Percentiles rank a stretch among this genome's conserved stretches.
Evolutionary conservation across 1,140 invertebrate genomes (phyloP).

Genomic region (Drosophila repletoides): DNA sequence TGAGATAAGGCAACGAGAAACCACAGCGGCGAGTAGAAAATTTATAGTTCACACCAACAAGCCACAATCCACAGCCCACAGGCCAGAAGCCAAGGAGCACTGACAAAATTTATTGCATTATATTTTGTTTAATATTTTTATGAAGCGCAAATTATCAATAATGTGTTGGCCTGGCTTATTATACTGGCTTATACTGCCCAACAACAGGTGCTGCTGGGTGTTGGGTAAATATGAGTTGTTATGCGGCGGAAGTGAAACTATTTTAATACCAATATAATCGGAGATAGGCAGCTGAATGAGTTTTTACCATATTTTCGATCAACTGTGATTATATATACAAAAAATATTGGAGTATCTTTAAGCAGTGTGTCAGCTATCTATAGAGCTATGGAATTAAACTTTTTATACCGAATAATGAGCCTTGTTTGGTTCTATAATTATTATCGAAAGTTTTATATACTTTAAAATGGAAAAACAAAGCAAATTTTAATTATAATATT

Average conservation of each 20-base stretch:
- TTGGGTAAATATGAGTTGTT: constrained; percentile 2
- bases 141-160: constrained; percentile 63
- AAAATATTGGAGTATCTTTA: too few species aligned
- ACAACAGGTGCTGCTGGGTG: background rate
- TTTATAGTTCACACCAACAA: constrained; percentile 64
- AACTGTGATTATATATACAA: too few species aligned
- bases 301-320: too few species aligned
- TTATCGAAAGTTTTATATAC: too few species aligned
- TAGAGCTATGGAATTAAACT: too few species aligned
- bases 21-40: constrained; percentile 26
- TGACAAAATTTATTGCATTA: constrained; percentile 63
- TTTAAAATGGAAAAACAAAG: too few species aligned
- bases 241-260: background rate
- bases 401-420: too few species aligned
- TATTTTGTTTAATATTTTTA: constrained; percentile 65
- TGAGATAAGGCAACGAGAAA: constrained; percentile 53
- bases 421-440: too few species aligned
- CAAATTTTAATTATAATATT: constrained; percentile 19
- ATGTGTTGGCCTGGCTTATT: constrained; percentile 31
- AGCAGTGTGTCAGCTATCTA: background rate
- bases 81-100: too few species aligned
- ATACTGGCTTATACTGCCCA: background rate
- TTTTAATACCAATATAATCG: background rate
- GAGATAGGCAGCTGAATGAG: too few species aligned
- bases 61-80: background rate